Percentiles rank a stretch among this genome's conserved stretches.
Evolutionary conservation across 2,113 vertebrate species (phyloP).

Genomic region (Vombatus ursinus): DNA sequence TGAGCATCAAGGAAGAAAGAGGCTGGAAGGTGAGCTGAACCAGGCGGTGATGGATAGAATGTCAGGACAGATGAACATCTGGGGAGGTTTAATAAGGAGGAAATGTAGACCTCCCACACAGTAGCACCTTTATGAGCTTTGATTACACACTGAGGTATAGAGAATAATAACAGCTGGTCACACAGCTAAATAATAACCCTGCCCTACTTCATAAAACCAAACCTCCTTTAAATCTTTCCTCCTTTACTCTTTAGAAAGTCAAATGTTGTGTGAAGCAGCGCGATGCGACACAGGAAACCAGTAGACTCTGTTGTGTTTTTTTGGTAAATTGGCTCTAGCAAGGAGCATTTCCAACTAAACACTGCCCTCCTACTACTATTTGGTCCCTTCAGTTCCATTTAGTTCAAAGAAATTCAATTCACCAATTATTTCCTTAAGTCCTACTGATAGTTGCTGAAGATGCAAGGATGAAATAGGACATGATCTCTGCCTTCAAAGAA

Average conservation of each 20-base stretch:
- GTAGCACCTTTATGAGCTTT: slow-evolving; percentile 73
- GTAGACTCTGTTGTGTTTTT: neutral
- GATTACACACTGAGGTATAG: slow-evolving; percentile 65
- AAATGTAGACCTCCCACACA: slow-evolving; percentile 73
- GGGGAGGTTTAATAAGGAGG: slow-evolving; percentile 69
- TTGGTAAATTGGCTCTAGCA: neutral
- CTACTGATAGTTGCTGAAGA: neutral
- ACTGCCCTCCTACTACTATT: neutral
- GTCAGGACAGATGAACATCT: slow-evolving; percentile 64
- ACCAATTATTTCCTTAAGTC: neutral
- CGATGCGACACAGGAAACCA: neutral
- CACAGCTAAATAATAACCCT: slow-evolving; percentile 39
- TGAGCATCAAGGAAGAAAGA: neutral
- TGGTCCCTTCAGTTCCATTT: neutral
- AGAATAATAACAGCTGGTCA: slow-evolving; percentile 58
- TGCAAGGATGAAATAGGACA: neutral
- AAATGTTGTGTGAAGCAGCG: neutral
- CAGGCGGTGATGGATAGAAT: slow-evolving; percentile 20
- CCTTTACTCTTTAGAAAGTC: neutral
- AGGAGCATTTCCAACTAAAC: neutral
- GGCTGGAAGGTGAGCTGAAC: slow-evolving; percentile 8
- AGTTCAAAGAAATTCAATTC: neutral
- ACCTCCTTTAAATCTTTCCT: neutral
- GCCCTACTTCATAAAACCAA: slow-evolving; percentile 33
- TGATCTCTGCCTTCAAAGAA: neutral